Base-by-base conservation (phyloP, 2,888 invertebrate genomes). In the Athalia rosae region DNA sequence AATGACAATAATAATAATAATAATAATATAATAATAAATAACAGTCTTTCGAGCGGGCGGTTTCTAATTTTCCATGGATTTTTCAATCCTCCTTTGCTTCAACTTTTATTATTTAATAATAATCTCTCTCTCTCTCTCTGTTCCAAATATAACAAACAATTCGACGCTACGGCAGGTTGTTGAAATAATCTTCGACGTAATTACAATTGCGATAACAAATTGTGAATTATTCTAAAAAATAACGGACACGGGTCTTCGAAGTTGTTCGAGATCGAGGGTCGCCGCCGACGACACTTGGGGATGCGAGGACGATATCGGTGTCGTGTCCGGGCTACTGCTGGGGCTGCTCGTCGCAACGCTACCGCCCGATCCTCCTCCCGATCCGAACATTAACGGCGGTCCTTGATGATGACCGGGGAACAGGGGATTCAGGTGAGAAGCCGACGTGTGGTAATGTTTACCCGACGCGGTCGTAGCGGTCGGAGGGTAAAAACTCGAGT, bases 211-310 rank as follows among this genome's bases (percentile, higher is more conserved):
- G 11, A 53, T 53, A 53, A 8, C 53, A 53, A 53, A 53, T 28
- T n/a, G 13, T n/a, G 13, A 62, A 62, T 11, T 47, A 8, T 90
- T 86, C 91, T 93, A 95, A 91, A 93, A 94, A 90, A 94, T 93
- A 83, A 95, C 94, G 79, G 94, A 92, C 56, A 95, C 94, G 0
- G 94, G 94, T 90, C 94, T 92, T 86, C 94, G 90, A 4, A 94
- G 91, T 85, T 94, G 92, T 83, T 92, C 92, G 43, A 86, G 79
- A 81, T 92, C 92, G 82, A 92, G 90, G 76, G 81, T 69, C 89
- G 90, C 11, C 87, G 93, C 91, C 43, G 91, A 91, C 80, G 90
- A 85, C 84, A 81, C 81, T 64, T 85, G 86, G 59, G 81, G 79
- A 71, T 81, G 74, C 0, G 84, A 81, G n/a, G 85, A 81, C 5